Evolutionary conservation across 1,140 invertebrate genomes (phyloP), one percentile per base, ranked within the genome.

Genomic region (Drosophila malerkotliana): DNA sequence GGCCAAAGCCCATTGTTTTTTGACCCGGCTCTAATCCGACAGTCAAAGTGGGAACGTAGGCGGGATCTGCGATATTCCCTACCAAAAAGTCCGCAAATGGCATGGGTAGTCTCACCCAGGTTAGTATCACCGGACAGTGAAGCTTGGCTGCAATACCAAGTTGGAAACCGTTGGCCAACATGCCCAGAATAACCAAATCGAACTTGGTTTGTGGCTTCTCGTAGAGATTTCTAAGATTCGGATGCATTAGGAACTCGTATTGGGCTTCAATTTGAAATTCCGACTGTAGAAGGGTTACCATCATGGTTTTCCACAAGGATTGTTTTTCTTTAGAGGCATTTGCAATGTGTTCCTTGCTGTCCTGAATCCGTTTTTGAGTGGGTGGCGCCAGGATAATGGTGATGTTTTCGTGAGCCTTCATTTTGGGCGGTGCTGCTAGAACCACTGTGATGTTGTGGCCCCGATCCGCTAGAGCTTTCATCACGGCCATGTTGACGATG

Each of bases 401-500:
- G 1, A 91, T 78, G 9, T 89, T 69, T 12, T 79, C 71, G n/a
- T 79, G 77, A 2, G 32, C 3, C 34, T 72, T 48, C 28, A 79
- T 1, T 44, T 72, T 61, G 10, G 59, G 47, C 4, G 6, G 5
- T 6, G 4, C 5, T 28, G 26, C 6, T 28, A 28, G 26, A 28
- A 91, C 77, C 24, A 91, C 80, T 0, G 90, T 91, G 4, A 91
- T 61, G 53, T 91, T 85, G 62, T 91, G 90, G 5, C 90, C 88
- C 0, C 48, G 32, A 47, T 91, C 84, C 0, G 87, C 90, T 4
- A 91, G 49, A 0, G 75, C 37, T 51, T 78, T 72, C n/a, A 74
- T 61, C 58, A 90, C 56, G 3, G 90, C 81, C 83, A 90, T 87
- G 41, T 91, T 74, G 0, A 91, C 39, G n/a, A 91, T 89, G 14